Percentiles rank a stretch among this genome's conserved stretches.
These are phyloP conservation scores for Tethea ocularis DNA, from an alignment of 2,888 invertebrate genomes.

Conservation along the genomic window DNA sequence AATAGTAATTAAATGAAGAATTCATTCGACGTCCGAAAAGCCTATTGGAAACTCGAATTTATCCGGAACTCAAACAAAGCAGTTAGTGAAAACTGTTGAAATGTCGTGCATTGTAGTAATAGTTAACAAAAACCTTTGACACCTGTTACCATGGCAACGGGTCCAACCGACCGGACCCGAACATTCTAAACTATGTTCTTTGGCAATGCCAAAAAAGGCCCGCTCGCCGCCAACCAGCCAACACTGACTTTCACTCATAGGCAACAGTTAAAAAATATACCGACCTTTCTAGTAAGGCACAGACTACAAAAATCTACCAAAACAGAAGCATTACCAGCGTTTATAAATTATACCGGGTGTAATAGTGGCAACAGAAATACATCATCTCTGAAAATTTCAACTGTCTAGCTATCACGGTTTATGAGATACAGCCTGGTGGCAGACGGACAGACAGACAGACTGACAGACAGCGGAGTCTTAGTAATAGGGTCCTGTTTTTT, in stretches of 20 bases:
- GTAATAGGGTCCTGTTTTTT: too few species aligned
- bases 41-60: too few species aligned
- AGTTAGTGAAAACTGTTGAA: background rate
- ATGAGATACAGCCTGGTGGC: too few species aligned
- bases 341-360: too few species aligned
- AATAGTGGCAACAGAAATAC: too few species aligned
- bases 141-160: conserved; percentile 31
- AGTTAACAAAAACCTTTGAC: conserved; percentile 16
- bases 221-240: conserved; percentile 50
- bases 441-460: too few species aligned
- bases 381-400: too few species aligned
- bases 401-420: too few species aligned
- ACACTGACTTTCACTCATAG: conserved; percentile 66
- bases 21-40: too few species aligned
- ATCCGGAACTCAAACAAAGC: too few species aligned
- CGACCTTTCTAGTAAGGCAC: conserved; percentile 56
- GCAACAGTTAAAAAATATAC: conserved; percentile 66
- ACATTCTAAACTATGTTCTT: conserved; percentile 56
- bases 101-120: background rate
- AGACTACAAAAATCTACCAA: background rate
- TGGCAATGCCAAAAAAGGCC: conserved; percentile 67
- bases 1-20: too few species aligned
- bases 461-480: too few species aligned
- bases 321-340: background rate
- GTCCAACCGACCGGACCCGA: conserved; percentile 31